These are phyloP conservation scores for Spinus olivaceus DNA, from an alignment of 2,797 vertebrate species.

Conservation along the genomic window DNA sequence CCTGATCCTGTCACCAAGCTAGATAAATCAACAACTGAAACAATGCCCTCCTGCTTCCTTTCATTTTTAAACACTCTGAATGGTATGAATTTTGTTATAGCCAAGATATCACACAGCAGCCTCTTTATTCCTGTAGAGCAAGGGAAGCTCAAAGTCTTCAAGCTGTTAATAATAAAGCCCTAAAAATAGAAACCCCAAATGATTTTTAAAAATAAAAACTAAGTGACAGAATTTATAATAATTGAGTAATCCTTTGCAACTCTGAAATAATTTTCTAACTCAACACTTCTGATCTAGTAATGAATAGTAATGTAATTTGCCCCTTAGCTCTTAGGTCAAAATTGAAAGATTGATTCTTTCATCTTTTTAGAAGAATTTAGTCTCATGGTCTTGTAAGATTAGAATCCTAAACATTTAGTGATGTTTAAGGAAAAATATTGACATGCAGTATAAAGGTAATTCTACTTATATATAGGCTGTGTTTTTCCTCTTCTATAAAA, in stretches of 20 bases:
- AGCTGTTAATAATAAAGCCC: background rate
- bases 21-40: constrained; percentile 11
- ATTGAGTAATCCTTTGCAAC: background rate
- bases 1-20: background rate
- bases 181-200: background rate
- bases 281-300: background rate
- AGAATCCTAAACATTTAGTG: background rate
- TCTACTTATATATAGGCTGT: background rate
- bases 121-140: background rate
- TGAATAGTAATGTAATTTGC: background rate
- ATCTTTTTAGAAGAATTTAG: background rate
- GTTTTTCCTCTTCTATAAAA: background rate
- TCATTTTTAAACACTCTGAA: background rate
- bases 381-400: background rate
- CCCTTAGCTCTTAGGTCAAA: background rate
- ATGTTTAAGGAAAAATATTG: background rate
- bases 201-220: background rate
- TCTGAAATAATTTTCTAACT: background rate
- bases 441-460: background rate
- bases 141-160: background rate
- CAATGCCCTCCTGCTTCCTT: background rate
- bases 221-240: background rate
- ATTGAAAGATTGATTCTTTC: background rate
- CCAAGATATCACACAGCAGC: background rate
- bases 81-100: background rate